A percentile compares a stretch with the other conserved stretches of the same genome.
Conservation (phyloP, 2,113 vertebrate genomes). For the Pachyramphus minor region DNA sequence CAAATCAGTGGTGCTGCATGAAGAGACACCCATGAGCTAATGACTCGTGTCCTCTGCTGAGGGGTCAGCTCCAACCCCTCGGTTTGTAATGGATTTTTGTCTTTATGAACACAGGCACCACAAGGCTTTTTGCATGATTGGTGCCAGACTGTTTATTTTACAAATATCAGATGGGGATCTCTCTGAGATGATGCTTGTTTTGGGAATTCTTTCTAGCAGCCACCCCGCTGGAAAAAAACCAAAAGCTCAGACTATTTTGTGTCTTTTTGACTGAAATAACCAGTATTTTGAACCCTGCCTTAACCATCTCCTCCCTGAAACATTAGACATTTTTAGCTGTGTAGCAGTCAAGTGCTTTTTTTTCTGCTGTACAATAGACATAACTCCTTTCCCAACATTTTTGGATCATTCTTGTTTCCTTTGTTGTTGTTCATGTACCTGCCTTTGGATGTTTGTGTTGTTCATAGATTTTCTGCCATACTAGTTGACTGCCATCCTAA, state of each 20-base stretch:
- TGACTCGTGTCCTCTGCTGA: not conserved
- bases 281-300: constrained; percentile 77
- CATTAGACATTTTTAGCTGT: constrained; percentile 69
- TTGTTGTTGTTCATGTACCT: constrained; percentile 58
- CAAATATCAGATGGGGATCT: constrained; percentile 1
- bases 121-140: not conserved
- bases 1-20: not conserved
- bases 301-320: constrained; percentile 73
- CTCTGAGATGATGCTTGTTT: not conserved
- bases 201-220: not conserved
- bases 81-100: not conserved
- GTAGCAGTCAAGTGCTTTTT: constrained; percentile 61
- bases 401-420: constrained; percentile 56
- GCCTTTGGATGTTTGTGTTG: constrained; percentile 57
- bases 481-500: constrained; percentile 14
- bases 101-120: not conserved
- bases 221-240: not conserved
- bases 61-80: not conserved
- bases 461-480: constrained; percentile 45
- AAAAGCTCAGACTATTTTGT: not conserved
- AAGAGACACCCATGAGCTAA: constrained; percentile 8
- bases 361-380: constrained; percentile 66
- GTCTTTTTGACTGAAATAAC: constrained; percentile 2
- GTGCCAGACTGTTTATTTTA: constrained; percentile 6
- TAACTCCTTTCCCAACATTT: constrained; percentile 57